Percentiles rank a stretch among this genome's conserved stretches.
Evolutionary conservation across 2,113 vertebrate genomes (phyloP).

Genomic region (Phrynosoma platyrhinos): DNA sequence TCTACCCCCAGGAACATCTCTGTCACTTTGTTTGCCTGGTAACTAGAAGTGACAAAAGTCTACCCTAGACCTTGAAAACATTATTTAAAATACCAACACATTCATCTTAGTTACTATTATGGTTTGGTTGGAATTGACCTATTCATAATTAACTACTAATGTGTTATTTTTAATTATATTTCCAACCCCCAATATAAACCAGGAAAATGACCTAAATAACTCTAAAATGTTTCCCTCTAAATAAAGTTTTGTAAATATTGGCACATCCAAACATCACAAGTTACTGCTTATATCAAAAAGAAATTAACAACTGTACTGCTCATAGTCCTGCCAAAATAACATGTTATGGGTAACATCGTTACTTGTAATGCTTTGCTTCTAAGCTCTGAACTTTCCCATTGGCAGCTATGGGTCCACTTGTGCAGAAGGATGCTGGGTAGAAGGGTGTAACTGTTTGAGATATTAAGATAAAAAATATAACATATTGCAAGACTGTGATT

Average conservation of each 20-base stretch:
- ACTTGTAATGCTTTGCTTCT: neutral
- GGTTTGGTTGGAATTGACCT: no score
- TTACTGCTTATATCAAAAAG: no score
- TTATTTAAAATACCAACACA: neutral
- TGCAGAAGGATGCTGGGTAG: neutral
- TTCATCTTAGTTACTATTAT: neutral
- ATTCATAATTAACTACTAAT: no score
- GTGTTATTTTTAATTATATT: no score
- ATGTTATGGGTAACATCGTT: neutral
- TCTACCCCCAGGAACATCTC: neutral
- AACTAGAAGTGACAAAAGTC: neutral
- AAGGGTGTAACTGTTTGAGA: neutral
- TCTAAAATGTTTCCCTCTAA: no score
- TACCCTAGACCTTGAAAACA: neutral
- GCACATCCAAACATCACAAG: no score
- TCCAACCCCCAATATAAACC: no score
- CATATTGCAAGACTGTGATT: no score
- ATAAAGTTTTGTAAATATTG: no score
- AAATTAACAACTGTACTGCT: no score
- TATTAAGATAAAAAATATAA: neutral
- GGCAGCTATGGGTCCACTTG: neutral
- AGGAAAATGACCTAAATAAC: no score
- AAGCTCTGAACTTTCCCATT: neutral
- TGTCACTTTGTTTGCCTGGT: neutral
- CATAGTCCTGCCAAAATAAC: neutral